Percentiles rank a stretch among this genome's conserved stretches.
These are phyloP conservation scores for Tinea semifulvella DNA, from an alignment of 2,888 invertebrate species.

Conservation along the genomic window DNA sequence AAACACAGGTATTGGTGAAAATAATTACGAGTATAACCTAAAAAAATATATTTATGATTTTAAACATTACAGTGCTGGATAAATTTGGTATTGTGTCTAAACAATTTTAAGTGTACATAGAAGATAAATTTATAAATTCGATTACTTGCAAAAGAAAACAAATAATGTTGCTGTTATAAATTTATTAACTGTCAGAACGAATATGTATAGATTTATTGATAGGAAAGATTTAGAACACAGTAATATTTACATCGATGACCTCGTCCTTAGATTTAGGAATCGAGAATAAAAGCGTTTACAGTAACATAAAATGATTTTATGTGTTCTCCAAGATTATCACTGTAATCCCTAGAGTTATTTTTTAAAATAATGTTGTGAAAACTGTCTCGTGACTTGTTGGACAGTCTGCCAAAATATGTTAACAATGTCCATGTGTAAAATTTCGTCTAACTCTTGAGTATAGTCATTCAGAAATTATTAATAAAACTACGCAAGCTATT, in stretches of 20 bases:
- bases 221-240: too few species aligned
- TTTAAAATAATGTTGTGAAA: conserved; percentile 4
- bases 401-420: conserved; percentile 33
- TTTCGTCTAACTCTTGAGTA: neutral
- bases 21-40: too few species aligned
- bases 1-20: too few species aligned
- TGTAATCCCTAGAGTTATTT: conserved; percentile 4
- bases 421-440: conserved; percentile 12
- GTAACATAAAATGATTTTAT: conserved; percentile 7
- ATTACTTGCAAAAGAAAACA: too few species aligned
- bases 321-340: conserved; percentile 3
- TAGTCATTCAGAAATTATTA: too few species aligned
- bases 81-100: neutral
- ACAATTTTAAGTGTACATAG: too few species aligned
- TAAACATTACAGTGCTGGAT: neutral
- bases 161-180: too few species aligned
- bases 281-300: neutral
- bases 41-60: neutral
- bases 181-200: too few species aligned
- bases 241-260: too few species aligned
- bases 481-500: too few species aligned
- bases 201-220: too few species aligned
- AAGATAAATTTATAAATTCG: too few species aligned
- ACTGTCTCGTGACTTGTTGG: conserved; percentile 21
- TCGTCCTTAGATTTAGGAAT: neutral